phyloP scores from a whole-genome alignment of 2,888 invertebrate species.

The Copidosoma aretas region DNA sequence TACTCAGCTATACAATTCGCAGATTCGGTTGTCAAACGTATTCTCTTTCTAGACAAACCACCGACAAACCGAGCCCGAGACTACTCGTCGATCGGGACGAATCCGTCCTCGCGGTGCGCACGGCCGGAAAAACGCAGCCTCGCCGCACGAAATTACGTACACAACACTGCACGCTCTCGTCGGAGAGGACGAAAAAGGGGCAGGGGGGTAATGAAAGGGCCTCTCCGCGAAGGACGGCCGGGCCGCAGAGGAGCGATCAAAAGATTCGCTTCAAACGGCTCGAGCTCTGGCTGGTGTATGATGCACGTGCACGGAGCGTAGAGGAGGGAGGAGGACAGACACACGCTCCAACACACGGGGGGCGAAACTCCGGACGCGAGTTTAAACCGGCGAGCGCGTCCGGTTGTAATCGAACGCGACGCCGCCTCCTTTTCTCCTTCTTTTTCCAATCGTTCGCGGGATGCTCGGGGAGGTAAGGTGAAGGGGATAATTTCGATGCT shows the following conservation, averaged over 20 bases:
- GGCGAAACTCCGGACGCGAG: conserved; percentile 48
- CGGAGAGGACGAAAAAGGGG: too few relatives aligned
- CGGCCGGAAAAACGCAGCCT: too few relatives aligned
- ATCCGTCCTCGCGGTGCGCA: too few relatives aligned
- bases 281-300: neutral
- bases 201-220: conserved; percentile 26
- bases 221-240: neutral
- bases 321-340: neutral
- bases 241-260: conserved; percentile 35
- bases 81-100: too few relatives aligned
- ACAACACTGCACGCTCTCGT: too few relatives aligned
- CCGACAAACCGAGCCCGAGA: too few relatives aligned
- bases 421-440: neutral
- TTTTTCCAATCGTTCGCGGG: neutral
- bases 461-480: neutral
- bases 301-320: neutral
- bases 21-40: too few relatives aligned
- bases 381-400: conserved; percentile 49
- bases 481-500: neutral
- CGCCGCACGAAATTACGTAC: too few relatives aligned
- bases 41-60: too few relatives aligned
- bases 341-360: neutral
- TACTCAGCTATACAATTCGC: too few relatives aligned
- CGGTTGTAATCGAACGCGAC: conserved; percentile 53
- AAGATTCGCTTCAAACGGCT: conserved; percentile 34